Base-by-base conservation (phyloP, 2,113 vertebrate genomes). In the Rhagologus leucostigma region DNA sequence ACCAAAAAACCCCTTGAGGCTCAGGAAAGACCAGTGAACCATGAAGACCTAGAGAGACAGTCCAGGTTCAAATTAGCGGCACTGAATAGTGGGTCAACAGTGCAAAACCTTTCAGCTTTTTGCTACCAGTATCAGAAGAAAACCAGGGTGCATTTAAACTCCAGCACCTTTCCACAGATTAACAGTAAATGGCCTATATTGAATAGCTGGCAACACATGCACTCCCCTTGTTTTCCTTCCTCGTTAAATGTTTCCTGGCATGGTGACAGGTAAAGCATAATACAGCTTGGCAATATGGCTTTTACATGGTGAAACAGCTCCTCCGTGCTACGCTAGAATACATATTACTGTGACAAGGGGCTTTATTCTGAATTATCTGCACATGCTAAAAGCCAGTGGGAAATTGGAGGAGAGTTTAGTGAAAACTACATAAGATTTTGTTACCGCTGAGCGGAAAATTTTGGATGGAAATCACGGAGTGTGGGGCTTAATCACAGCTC, bases 251-350 rank as follows among this genome's bases (percentile, higher is more conserved):
- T 77, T 94, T 95, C 80, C 95, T 96, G 96, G 96, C 93, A 95
- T 65, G 77, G 93, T 96, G 96, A 97, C 96, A 96, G 96, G 76
- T 95, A 93, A 93, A 96, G 92, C 93, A 95, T 96, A 95, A 97
- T 92, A 96, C 96, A 96, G 90, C 94, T 92, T 96, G 95, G 95
- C 96, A 97, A 96, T 94, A 90, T 89, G 96, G 96, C 90, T 96
- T 92, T 96, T 96, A 93, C 93, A 89, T 87, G 86, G 93, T 82
- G 73, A 82, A 97, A 94, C 86, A 94, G 90, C 90, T 97, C 90
- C 73, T 95, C 90, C 2, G 6, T 50, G 88, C 86, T 92, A 96
- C 37, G 69, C 90, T 96, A 89, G 80, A 96, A 75, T 84, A 96
- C 95, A 82, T 96, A 96, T 95, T 95, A 96, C 90, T 93, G 91